These are phyloP conservation scores for Rousettus madagascariensis DNA, from an alignment of 2,797 vertebrate species.

Conservation along the genomic window DNA sequence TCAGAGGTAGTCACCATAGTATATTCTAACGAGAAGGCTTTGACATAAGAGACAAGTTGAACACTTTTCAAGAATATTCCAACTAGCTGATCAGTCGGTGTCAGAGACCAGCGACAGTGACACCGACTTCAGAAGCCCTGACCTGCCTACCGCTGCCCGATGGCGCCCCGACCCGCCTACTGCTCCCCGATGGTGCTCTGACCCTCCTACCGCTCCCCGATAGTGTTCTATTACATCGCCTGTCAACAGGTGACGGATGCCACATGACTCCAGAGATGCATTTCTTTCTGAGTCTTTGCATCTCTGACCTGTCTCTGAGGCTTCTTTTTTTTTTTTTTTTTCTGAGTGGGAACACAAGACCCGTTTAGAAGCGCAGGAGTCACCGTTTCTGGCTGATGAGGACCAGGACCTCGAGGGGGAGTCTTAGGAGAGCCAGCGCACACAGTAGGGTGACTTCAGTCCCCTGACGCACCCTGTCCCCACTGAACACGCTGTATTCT, in stretches of 20 bases:
- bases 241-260: neutral
- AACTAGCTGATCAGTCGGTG: neutral
- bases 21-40: slow-evolving; percentile 23
- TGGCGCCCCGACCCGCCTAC: neutral
- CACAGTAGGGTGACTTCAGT: neutral
- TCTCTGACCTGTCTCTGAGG: neutral
- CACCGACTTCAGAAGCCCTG: neutral
- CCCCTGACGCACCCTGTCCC: accelerated
- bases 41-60: slow-evolving; percentile 19
- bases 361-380: neutral
- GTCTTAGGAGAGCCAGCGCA: neutral
- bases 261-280: neutral
- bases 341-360: neutral
- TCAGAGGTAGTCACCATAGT: slow-evolving; percentile 57
- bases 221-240: neutral
- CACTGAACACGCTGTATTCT: neutral
- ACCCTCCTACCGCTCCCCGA: neutral
- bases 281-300: neutral
- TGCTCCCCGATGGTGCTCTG: neutral
- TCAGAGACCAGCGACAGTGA: neutral
- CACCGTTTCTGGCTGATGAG: neutral
- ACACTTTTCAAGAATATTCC: neutral
- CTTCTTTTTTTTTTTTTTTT: neutral
- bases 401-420: neutral
- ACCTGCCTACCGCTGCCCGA: neutral